A percentile compares a stretch with the other conserved stretches of the same genome.
Conservation (phyloP, 2,888 invertebrate genomes). For the Eupithecia vulgata region DNA sequence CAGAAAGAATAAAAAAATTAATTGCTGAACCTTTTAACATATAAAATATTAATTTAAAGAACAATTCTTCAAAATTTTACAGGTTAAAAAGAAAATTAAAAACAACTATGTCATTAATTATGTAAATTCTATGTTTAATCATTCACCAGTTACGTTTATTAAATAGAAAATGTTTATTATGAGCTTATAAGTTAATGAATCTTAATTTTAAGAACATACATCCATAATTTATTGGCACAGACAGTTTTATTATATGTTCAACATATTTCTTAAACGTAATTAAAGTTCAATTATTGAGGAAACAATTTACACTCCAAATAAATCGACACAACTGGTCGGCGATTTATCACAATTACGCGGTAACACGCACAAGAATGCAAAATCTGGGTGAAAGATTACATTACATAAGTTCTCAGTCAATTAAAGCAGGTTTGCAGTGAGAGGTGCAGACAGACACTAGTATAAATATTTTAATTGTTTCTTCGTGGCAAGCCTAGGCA, state of each 20-base stretch:
- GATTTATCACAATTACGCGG: slow-evolving; percentile 23
- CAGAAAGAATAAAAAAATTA: too few relatives aligned
- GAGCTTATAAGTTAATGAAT: neutral
- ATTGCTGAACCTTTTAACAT: too few relatives aligned
- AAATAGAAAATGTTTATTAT: neutral
- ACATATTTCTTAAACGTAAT: neutral
- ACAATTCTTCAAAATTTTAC: too few relatives aligned
- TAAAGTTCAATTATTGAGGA: slow-evolving; percentile 5
- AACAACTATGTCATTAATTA: too few relatives aligned
- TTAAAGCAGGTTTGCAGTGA: slow-evolving; percentile 33
- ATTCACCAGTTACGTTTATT: neutral
- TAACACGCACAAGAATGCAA: slow-evolving; percentile 31
- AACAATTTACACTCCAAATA: neutral
- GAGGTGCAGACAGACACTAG: slow-evolving; percentile 27
- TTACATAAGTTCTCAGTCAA: slow-evolving; percentile 38
- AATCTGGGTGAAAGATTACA: slow-evolving; percentile 39
- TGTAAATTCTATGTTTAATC: too few relatives aligned
- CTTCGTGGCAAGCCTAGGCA: slow-evolving; percentile 34
- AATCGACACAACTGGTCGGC: slow-evolving; percentile 12
- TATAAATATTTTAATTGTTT: slow-evolving; percentile 42
- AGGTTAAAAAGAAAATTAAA: too few relatives aligned
- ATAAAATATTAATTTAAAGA: too few relatives aligned
- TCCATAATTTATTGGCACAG: neutral
- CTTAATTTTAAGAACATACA: neutral
- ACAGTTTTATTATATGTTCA: neutral